Evolutionary conservation across 2,888 invertebrate species (phyloP).

Genomic region (Lumbricus terrestris): DNA sequence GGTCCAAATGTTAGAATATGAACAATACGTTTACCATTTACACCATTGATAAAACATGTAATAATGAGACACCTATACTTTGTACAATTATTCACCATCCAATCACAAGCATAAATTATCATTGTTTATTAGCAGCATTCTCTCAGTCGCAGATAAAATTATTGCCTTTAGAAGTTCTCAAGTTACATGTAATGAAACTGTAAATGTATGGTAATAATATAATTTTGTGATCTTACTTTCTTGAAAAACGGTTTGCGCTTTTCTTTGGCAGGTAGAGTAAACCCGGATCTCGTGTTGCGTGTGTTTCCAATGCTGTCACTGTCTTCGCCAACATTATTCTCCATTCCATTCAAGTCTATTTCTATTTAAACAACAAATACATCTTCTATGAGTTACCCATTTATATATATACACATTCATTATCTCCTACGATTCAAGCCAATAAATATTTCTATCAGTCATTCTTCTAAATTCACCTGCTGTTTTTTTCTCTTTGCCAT

Average conservation of each 20-base stretch:
- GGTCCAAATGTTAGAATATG: no score
- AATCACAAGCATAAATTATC: neutral
- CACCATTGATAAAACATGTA: neutral
- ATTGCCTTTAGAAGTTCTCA: no score
- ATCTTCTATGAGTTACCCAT: neutral
- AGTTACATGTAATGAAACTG: no score
- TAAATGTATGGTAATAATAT: no score
- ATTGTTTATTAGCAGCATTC: neutral
- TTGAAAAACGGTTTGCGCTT: constrained; percentile 98
- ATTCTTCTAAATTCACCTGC: no score
- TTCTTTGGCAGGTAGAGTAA: constrained; percentile 85
- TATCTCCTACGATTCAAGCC: neutral
- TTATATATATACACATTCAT: neutral
- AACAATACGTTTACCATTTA: no score
- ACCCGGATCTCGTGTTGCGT: constrained; percentile 56
- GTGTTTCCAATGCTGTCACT: constrained; percentile 84
- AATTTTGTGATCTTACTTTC: constrained; percentile 65
- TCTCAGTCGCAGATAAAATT: no score
- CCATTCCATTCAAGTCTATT: constrained; percentile 59
- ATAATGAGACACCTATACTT: neutral
- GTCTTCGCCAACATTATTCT: constrained; percentile 75
- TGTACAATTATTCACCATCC: neutral
- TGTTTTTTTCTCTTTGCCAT: no score
- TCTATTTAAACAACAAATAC: constrained; percentile 28
- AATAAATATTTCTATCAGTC: neutral